Conservation (phyloP, 2,888 invertebrate species). For the Xylota segnis region DNA sequence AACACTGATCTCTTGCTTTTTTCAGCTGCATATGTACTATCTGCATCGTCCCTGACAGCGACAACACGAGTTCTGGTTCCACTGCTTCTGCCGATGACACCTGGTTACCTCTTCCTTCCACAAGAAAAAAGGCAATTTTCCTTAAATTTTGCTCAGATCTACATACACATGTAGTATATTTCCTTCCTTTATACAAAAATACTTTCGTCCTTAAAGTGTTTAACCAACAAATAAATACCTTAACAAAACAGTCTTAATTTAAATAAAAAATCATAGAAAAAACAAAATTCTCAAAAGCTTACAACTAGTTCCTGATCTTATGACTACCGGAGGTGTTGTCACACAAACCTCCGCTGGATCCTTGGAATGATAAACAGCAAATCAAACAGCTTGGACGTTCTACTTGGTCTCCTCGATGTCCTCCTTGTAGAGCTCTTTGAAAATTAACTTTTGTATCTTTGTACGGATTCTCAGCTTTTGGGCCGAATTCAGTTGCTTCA, state of each 20-base stretch:
- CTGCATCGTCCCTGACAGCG: too few relatives aligned
- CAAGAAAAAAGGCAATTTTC: too few relatives aligned
- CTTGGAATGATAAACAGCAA: slow-evolving; percentile 48
- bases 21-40: too few relatives aligned
- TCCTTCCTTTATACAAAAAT: slow-evolving; percentile 5
- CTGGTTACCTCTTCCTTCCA: too few relatives aligned
- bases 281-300: slow-evolving; percentile 14
- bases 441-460: slow-evolving; percentile 84
- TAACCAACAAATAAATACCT: slow-evolving; percentile 45
- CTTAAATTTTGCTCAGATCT: too few relatives aligned
- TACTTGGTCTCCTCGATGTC: slow-evolving; percentile 83
- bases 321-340: slow-evolving; percentile 48
- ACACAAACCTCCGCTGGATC: not conserved
- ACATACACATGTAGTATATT: not conserved
- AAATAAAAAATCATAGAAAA: slow-evolving; percentile 15
- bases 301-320: slow-evolving; percentile 73
- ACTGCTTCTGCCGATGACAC: too few relatives aligned
- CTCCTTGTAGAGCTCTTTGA: slow-evolving; percentile 84
- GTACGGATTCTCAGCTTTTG: slow-evolving; percentile 84
- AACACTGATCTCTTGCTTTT: too few relatives aligned
- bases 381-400: slow-evolving; percentile 3
- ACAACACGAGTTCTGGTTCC: too few relatives aligned
- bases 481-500: slow-evolving; percentile 83
- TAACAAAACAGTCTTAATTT: slow-evolving; percentile 64
- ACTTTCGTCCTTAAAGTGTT: not conserved